Evolutionary conservation across 2,113 vertebrate genomes (phyloP).

Genomic region (Parus major): DNA sequence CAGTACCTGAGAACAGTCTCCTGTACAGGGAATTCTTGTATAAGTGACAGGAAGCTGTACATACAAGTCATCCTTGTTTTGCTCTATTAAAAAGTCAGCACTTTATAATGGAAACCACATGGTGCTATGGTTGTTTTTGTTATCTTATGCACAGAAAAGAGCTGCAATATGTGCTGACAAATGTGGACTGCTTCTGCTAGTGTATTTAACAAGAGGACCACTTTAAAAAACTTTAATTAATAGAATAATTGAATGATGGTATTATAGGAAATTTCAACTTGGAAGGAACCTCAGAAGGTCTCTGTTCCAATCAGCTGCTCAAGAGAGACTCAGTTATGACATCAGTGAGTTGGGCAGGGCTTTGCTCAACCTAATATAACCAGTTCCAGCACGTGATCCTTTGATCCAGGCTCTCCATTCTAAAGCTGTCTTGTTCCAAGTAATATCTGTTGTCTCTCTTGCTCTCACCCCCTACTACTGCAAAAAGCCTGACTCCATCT

Average conservation of each 20-base stretch:
- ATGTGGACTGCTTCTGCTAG: neutral
- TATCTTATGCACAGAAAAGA: neutral
- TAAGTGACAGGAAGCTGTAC: neutral
- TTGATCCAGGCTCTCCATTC: neutral
- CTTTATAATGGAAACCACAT: constrained; percentile 14
- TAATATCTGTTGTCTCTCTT: neutral
- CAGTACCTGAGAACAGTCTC: neutral
- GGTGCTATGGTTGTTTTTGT: neutral
- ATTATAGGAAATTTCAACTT: neutral
- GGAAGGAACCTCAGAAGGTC: neutral
- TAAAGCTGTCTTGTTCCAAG: neutral
- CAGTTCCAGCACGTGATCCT: neutral
- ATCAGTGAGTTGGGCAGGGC: neutral
- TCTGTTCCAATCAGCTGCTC: neutral
- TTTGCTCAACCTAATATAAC: neutral
- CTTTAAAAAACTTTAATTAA: neutral
- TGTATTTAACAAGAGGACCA: neutral
- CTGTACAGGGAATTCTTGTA: neutral
- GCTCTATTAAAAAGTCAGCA: constrained; percentile 10
- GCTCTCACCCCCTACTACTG: neutral
- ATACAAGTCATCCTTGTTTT: constrained; percentile 11
- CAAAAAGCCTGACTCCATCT: neutral
- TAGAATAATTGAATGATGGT: neutral
- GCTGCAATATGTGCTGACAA: neutral
- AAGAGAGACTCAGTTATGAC: neutral